Evolutionary conservation across 2,113 vertebrate species (phyloP).

Genomic region (Mustela nigripes): DNA sequence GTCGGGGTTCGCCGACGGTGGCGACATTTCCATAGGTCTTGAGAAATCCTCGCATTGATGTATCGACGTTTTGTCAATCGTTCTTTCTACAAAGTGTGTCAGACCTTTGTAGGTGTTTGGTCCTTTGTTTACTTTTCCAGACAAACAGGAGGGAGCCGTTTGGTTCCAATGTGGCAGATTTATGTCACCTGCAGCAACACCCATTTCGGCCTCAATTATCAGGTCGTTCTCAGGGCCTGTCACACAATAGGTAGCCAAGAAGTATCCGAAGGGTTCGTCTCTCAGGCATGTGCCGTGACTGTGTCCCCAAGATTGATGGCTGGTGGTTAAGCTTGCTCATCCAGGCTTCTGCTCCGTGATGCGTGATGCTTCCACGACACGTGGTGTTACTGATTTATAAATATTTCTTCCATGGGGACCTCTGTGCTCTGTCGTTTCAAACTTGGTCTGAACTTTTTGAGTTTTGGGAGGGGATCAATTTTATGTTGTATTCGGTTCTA

Average conservation of each 20-base stretch:
- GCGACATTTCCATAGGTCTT: accelerated
- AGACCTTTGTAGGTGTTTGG: neutral
- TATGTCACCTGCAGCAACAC: no score
- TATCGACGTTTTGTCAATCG: neutral
- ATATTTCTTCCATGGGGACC: no score
- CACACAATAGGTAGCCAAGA: neutral
- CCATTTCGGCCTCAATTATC: accelerated
- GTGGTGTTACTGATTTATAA: neutral
- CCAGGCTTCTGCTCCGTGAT: neutral
- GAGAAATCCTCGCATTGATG: neutral
- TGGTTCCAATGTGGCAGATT: no score
- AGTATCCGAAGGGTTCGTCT: accelerated
- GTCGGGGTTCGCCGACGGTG: neutral
- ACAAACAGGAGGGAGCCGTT: neutral
- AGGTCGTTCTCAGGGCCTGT: neutral
- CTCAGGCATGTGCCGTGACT: accelerated
- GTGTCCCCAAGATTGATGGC: accelerated
- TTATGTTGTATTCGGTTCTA: neutral
- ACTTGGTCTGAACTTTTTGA: neutral
- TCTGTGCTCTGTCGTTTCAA: neutral
- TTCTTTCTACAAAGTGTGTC: neutral
- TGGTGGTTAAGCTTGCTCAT: neutral
- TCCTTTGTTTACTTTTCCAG: neutral
- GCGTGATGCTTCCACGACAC: neutral
- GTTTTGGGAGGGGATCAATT: neutral